Conservation (phyloP, 53 echinoderm and acorn worm species). For the Arbacia lixula region DNA sequence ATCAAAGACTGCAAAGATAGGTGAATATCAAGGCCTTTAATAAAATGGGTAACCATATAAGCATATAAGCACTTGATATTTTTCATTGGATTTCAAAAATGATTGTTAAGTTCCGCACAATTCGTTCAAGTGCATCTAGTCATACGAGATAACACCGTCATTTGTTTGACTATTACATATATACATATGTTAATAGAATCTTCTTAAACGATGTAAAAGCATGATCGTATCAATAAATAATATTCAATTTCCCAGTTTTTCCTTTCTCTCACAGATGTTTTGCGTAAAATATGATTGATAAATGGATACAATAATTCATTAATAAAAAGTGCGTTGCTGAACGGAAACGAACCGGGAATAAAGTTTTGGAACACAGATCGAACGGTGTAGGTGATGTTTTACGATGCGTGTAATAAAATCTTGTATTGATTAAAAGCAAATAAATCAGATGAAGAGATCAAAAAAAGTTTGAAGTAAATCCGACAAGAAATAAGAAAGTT, state of each 20-base stretch:
- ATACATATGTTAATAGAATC: conserved; percentile 20
- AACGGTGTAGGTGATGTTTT: too few relatives aligned
- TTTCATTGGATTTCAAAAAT: conserved; percentile 32
- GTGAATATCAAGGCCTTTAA: conserved; percentile 26
- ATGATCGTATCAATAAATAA: conserved; percentile 22
- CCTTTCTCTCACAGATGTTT: conserved; percentile 22
- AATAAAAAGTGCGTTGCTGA: too few relatives aligned
- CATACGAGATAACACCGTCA: conserved; percentile 27
- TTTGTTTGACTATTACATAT: conserved; percentile 26
- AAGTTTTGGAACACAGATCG: too few relatives aligned
- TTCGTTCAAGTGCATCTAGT: conserved; percentile 24
- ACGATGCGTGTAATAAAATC: too few relatives aligned
- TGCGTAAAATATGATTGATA: conserved; percentile 16
- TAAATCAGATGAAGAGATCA: too few relatives aligned
- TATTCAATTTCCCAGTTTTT: conserved; percentile 23
- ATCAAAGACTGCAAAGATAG: conserved; percentile 23
- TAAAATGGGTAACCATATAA: conserved; percentile 22
- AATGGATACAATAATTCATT: conserved; percentile 26
- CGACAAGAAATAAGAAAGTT: too few relatives aligned
- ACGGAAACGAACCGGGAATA: too few relatives aligned
- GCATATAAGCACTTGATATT: conserved; percentile 24
- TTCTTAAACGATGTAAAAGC: conserved; percentile 26
- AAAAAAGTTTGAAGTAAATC: too few relatives aligned
- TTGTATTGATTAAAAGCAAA: too few relatives aligned
- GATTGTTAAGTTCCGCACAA: conserved; percentile 31